phyloP scores from a whole-genome alignment of 2,888 invertebrate species.

The Smittia sp. region DNA sequence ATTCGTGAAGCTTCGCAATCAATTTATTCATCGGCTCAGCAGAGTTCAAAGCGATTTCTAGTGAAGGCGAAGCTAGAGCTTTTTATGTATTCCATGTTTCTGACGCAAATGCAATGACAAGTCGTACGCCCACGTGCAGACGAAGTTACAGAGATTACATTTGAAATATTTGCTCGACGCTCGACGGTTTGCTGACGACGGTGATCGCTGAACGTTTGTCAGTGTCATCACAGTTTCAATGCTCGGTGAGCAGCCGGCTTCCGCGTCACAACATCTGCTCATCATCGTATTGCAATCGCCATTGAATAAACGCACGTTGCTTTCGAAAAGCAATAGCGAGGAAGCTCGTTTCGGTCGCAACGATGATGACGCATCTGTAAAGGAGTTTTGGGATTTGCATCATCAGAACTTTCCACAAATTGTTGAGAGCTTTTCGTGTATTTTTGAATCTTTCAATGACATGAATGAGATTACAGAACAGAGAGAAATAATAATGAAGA shows the following conservation, averaged over 20 bases:
- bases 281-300: background rate
- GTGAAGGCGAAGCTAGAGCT: slow-evolving; percentile 46
- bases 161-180: slow-evolving; percentile 48
- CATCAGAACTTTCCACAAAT: background rate
- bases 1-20: no score
- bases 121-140: slow-evolving; percentile 54
- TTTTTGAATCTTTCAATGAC: background rate
- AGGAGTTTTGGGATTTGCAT: slow-evolving; percentile 7
- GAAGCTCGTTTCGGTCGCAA: background rate
- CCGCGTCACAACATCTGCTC: background rate
- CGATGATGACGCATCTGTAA: slow-evolving; percentile 16
- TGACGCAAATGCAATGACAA: slow-evolving; percentile 53
- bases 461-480: background rate
- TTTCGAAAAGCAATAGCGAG: background rate
- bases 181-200: slow-evolving; percentile 37
- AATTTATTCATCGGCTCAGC: no score
- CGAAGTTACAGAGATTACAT: slow-evolving; percentile 52
- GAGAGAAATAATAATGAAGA: background rate
- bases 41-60: background rate
- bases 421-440: background rate
- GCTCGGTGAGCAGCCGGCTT: background rate
- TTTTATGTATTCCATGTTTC: slow-evolving; percentile 54
- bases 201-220: slow-evolving; percentile 38
- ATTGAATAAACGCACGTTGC: background rate
- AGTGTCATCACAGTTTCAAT: background rate